Evolutionary conservation across 2,113 vertebrate species (phyloP).

Genomic region (Lophochroa leadbeateri): DNA sequence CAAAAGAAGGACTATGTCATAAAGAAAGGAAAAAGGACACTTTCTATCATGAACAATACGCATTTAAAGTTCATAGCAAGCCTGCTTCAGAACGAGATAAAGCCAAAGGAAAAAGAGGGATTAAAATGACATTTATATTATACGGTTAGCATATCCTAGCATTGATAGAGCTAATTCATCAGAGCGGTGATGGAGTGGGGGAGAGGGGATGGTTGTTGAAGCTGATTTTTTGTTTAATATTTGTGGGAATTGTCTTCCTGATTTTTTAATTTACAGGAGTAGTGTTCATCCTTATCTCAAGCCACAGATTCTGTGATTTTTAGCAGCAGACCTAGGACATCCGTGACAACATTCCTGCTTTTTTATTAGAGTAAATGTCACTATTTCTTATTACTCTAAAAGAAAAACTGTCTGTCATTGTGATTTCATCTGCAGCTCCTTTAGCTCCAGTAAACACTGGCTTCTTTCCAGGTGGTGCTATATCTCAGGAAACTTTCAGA

Average conservation of each 20-base stretch:
- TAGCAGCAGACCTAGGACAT: background rate
- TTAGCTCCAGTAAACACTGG: background rate
- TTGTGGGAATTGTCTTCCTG: background rate
- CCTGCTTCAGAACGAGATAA: background rate
- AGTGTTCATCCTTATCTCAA: background rate
- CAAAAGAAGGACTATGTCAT: constrained; percentile 1
- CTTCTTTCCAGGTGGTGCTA: background rate
- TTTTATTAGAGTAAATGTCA: background rate
- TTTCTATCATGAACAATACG: background rate
- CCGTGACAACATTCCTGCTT: background rate
- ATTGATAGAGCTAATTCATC: background rate
- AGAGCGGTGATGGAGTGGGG: background rate
- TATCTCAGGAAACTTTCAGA: background rate
- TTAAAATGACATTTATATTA: constrained; percentile 10
- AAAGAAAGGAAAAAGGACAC: background rate
- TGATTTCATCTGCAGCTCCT: background rate
- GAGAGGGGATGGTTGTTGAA: background rate
- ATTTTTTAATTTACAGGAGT: constrained; percentile 25
- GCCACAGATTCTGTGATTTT: background rate
- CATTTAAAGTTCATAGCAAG: background rate
- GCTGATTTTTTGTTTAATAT: background rate
- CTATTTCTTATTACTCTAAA: constrained; percentile 8
- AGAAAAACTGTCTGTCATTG: background rate
- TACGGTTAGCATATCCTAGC: background rate
- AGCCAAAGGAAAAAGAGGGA: background rate